A percentile compares a stretch with the other conserved stretches of the same genome.
Evolutionary conservation across 2,888 invertebrate genomes (phyloP).

Genomic region (Agrotis puta): DNA sequence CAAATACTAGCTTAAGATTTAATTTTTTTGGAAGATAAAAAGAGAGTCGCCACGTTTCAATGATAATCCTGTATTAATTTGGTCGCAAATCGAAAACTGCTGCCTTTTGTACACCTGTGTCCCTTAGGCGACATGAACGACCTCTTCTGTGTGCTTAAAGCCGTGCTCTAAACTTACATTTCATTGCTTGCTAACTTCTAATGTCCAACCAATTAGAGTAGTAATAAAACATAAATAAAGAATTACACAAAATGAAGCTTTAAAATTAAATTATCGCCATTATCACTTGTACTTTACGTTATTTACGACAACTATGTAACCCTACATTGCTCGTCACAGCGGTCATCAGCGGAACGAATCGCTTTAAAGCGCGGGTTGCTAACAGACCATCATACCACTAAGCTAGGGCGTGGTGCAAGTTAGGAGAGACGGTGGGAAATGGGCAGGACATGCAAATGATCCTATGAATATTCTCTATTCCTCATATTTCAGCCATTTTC

Average conservation of each 20-base stretch:
- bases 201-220: background rate
- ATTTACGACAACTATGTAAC: conserved; percentile 48
- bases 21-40: too few relatives aligned
- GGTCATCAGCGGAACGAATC: conserved; percentile 77
- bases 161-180: background rate
- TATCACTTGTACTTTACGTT: conserved; percentile 38
- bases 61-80: background rate
- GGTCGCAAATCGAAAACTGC: background rate
- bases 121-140: too few relatives aligned
- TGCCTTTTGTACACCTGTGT: background rate
- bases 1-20: too few relatives aligned
- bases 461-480: background rate
- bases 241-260: conserved; percentile 28
- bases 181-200: background rate
- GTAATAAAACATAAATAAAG: background rate
- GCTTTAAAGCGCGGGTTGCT: conserved; percentile 67
- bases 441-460: background rate
- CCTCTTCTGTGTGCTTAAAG: too few relatives aligned
- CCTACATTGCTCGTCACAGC: conserved; percentile 66
- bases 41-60: too few relatives aligned
- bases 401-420: conserved; percentile 56
- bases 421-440: conserved; percentile 1
- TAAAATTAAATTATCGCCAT: conserved; percentile 45
- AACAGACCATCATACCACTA: conserved; percentile 57
- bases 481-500: background rate